phyloP scores from a whole-genome alignment of 1,140 invertebrate species.

The Caenorhabditis latens region DNA sequence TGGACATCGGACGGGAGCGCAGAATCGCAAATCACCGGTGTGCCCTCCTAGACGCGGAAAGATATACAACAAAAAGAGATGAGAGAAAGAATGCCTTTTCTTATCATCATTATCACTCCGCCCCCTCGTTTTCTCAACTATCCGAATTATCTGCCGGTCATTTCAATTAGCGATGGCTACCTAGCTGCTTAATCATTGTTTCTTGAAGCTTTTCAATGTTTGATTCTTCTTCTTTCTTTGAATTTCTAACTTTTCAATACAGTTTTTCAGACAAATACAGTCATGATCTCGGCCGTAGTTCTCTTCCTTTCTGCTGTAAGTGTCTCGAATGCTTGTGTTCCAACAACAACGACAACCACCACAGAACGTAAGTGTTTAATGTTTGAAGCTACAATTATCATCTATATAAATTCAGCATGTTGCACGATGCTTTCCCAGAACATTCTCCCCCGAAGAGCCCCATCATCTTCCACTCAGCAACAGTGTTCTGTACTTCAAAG shows the following conservation, averaged over 20 bases:
- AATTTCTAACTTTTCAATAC: not conserved
- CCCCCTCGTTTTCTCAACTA: not conserved
- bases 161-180: constrained; percentile 44
- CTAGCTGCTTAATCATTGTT: constrained; percentile 22
- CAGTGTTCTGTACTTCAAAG: constrained; percentile 44
- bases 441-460: not conserved
- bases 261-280: not conserved
- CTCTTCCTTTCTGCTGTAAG: not conserved
- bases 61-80: constrained; percentile 22
- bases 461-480: not conserved
- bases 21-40: constrained; percentile 32
- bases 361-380: constrained; percentile 30
- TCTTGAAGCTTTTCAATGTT: not conserved
- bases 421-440: constrained; percentile 29
- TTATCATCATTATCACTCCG: constrained; percentile 39
- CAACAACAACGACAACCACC: constrained; percentile 29
- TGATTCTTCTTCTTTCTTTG: not conserved
- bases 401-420: constrained; percentile 5
- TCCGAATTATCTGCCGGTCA: constrained; percentile 33
- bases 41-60: not conserved
- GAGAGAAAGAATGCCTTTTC: constrained; percentile 20
- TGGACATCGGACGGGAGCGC: not conserved
- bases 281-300: constrained; percentile 10
- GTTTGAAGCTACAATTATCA: not conserved
- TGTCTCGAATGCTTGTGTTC: constrained; percentile 37